Evolutionary conservation across 2,797 vertebrate species (phyloP).

Genomic region (Enteromius treurensis): DNA sequence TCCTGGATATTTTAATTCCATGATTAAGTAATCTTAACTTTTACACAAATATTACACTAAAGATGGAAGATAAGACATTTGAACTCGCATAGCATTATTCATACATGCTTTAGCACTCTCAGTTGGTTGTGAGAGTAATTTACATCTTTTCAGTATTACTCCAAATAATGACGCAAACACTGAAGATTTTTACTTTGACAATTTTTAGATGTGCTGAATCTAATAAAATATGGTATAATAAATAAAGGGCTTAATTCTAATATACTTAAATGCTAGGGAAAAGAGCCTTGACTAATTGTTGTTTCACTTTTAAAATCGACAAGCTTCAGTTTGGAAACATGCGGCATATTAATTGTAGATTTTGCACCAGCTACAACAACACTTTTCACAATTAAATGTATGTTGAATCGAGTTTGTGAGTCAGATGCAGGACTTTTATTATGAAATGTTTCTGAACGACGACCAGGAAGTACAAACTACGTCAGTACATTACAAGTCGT

Average conservation of each 20-base stretch:
- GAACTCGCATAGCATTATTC: background rate
- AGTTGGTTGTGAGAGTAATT: background rate
- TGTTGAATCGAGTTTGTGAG: background rate
- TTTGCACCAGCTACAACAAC: background rate
- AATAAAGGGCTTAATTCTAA: background rate
- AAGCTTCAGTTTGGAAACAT: too few relatives aligned
- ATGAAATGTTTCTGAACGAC: background rate
- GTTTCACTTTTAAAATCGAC: background rate
- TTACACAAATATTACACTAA: background rate
- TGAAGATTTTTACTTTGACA: background rate
- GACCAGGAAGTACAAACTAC: slow-evolving; percentile 16
- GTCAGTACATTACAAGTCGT: background rate
- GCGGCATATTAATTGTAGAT: background rate
- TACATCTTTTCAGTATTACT: background rate
- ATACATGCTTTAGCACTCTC: background rate
- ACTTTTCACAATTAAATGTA: background rate
- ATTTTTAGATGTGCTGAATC: background rate
- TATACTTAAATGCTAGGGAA: background rate
- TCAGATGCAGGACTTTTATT: slow-evolving; percentile 12
- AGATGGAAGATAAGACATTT: background rate
- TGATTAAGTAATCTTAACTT: background rate
- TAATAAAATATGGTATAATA: background rate
- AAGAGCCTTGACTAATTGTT: background rate
- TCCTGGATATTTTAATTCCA: background rate
- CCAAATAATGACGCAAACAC: background rate